Conservation (phyloP, 2,113 vertebrate species). For the Melanostigma gelatinosum region DNA sequence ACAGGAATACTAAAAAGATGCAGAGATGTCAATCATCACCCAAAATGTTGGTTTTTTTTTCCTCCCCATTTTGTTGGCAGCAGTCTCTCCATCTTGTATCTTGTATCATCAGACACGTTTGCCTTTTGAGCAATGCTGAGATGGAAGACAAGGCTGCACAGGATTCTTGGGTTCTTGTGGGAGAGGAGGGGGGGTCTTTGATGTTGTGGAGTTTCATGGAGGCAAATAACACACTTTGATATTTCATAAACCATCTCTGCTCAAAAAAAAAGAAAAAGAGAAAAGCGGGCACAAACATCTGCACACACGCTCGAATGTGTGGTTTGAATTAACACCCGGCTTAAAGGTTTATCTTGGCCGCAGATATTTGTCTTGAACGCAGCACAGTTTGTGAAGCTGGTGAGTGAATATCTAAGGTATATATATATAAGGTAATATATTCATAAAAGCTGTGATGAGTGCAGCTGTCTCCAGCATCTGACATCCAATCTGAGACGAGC, state of each 20-base stretch:
- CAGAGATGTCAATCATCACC: constrained; percentile 74
- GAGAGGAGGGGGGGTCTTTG: constrained; percentile 66
- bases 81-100: constrained; percentile 62
- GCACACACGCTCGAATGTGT: constrained; percentile 38
- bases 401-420: constrained; percentile 56
- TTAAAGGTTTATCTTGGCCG: constrained; percentile 51
- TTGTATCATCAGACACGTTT: constrained; percentile 73
- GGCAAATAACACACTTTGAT: constrained; percentile 81
- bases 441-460: constrained; percentile 84
- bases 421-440: constrained; percentile 80
- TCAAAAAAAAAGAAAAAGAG: constrained; percentile 7
- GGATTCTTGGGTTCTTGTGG: constrained; percentile 69
- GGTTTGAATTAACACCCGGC: constrained; percentile 42
- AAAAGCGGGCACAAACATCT: constrained; percentile 32
- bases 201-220: constrained; percentile 72
- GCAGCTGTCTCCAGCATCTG: constrained; percentile 81
- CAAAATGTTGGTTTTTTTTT: constrained; percentile 39
- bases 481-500: constrained; percentile 80
- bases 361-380: constrained; percentile 50
- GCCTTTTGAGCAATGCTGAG: constrained; percentile 63
- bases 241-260: constrained; percentile 69
- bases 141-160: constrained; percentile 52
- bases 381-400: constrained; percentile 33
- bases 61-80: constrained; percentile 63
- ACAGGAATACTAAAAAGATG: constrained; percentile 77